Evolutionary conservation across 2,888 invertebrate genomes (phyloP), one percentile per base, ranked within the genome.

Genomic region (Alcis repandata): DNA sequence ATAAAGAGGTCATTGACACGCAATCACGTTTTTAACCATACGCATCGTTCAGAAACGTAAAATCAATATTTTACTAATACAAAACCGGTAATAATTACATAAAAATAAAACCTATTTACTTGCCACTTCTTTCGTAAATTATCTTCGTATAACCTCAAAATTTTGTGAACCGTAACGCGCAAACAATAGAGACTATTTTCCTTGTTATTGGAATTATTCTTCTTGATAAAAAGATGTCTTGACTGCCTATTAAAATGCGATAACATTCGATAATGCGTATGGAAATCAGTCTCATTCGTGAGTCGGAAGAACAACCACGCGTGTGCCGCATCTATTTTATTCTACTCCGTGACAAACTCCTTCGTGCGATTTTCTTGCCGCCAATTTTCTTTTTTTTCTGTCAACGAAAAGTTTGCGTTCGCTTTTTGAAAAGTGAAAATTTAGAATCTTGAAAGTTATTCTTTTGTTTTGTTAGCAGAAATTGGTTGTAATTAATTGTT

Each of bases 181-280:
- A 11, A 1, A 4, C 0, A 13, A 7, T 33, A 45, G 11, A 19
- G 45, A 13, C 32, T 56, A 45, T n/a, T 20, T 56, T 56, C 36
- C 33, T 45, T 45, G 41, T 54, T 43, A 13, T 15, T 46, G 40
- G 32, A n/a, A 32, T 6, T 2, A 15, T 41, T 22, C 7, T 27
- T 57, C 19, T 53, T 22, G 38, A 53, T 22, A 60, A 27, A 17
- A 53, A 17, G 22, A 53, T 48, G 36, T 36, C 27, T 27, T 41
- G 32, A 32, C 33, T 36, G 33, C 17, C 22, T 57, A 66, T 66
- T 60, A 57, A 57, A 65, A 54, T 54, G 49, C 36, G 64, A 61
- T 60, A 66, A 58, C 40, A 52, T 57, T 36, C 57, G 57, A 66
- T 61, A 66, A 59, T 66, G 60, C 59, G 65, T 61, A 66, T 45